Evolutionary conservation across 2,113 vertebrate genomes (phyloP).

Genomic region (Gallinago media): DNA sequence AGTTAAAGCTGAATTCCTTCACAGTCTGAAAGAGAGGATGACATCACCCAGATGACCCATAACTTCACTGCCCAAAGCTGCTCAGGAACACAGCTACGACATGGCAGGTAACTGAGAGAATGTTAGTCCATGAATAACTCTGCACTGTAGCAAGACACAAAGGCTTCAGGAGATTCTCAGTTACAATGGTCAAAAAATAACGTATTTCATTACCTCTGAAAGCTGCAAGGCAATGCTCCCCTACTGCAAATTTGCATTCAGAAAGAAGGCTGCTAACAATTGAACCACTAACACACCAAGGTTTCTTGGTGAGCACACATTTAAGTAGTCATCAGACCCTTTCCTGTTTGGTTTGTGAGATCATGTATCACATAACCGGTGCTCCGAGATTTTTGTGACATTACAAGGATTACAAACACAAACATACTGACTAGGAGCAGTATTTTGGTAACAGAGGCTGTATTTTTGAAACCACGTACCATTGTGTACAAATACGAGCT

Average conservation of each 20-base stretch:
- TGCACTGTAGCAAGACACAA: neutral
- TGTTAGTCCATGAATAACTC: neutral
- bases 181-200: neutral
- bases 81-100: neutral
- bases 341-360: neutral
- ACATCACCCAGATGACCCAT: neutral
- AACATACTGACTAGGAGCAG: neutral
- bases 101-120: neutral
- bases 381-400: neutral
- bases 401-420: neutral
- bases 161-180: neutral
- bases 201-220: neutral
- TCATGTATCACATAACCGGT: neutral
- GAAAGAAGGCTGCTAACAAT: neutral
- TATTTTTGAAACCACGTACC: constrained; percentile 75
- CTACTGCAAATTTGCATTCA: neutral
- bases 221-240: neutral
- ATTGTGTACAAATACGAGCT: constrained; percentile 87
- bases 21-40: neutral
- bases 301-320: neutral
- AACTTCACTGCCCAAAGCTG: neutral
- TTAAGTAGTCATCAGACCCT: neutral
- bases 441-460: neutral
- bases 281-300: neutral
- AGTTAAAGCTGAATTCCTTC: neutral